Base-by-base conservation (phyloP, 2,113 vertebrate species). In the Salvelinus sp. region DNA sequence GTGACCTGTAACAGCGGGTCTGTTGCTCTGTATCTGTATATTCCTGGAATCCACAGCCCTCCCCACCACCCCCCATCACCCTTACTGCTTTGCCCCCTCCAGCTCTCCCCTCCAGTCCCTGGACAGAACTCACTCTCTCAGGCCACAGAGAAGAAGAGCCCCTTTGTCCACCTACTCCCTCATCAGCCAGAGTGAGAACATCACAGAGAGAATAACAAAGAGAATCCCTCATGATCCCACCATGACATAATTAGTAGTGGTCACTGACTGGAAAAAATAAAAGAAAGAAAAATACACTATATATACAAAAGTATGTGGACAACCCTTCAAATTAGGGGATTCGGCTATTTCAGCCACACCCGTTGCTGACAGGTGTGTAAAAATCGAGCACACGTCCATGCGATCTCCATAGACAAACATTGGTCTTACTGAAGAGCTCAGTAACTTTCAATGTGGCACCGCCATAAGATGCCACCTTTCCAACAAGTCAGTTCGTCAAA, bases 1-100 rank as follows among this genome's bases (percentile, higher is more conserved):
- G 25, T 75, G 73, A 79, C 74, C 16, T 13, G 30, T 50, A 14
- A 71, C 83, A 83, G 79, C 70, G 79, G 81, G 79, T 82, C 70
- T 64, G 50, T 64, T 0, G 63, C 33, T 75, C 6, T 78, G 58
- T 38, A 22, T 74, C 20, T 76, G 25, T 20, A 66, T 78, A 85
- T 89, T 89, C 79, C 76, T 79, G 44, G 68, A 38, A 80, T 58
- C 72, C 69, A 73, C 60, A 72, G 81, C 69, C 57, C 2, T 10
- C 38, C 38, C 27, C 70, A 70, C 70, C 70, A 27, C 50, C 33
- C 33, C 9, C 65, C 72, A 25, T 28, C 73, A 72, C 66, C 7
- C 28, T 57, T 27, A 20, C 20, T 54, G 33, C 64, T 0, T 27
- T 58, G 33, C 54, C 3, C 4, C 66, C 20, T 23, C 38, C 63